phyloP scores from a whole-genome alignment of 2,113 vertebrate genomes.

The Phocoena phocoena region DNA sequence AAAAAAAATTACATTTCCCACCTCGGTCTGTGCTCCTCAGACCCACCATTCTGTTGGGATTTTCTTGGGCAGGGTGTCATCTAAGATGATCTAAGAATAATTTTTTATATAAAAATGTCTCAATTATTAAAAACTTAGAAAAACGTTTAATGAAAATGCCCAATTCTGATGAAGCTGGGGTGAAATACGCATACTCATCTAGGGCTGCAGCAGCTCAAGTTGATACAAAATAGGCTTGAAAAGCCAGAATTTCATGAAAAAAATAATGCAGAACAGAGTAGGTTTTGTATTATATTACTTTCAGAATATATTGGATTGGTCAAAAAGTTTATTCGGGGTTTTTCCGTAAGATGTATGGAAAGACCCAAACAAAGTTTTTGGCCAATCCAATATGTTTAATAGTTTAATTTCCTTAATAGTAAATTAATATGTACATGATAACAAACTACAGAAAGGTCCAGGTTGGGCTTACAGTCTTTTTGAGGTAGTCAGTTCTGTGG shows the following conservation, averaged over 20 bases:
- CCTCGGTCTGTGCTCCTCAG: neutral
- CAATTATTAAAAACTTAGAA: neutral
- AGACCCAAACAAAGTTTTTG: too few species aligned
- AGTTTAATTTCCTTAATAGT: neutral
- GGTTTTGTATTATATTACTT: neutral
- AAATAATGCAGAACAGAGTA: neutral
- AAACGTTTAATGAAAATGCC: neutral
- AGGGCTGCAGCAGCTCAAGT: neutral
- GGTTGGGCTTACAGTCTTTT: neutral
- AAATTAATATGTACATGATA: neutral
- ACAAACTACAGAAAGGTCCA: neutral
- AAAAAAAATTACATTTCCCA: neutral
- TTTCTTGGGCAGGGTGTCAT: neutral
- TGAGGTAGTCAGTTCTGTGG: neutral
- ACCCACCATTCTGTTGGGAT: neutral
- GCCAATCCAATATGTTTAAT: neutral
- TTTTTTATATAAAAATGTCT: neutral
- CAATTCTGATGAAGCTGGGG: neutral
- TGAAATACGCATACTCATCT: neutral
- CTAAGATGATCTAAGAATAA: neutral
- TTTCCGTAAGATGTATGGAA: too few species aligned
- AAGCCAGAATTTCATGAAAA: neutral
- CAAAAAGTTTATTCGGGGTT: too few species aligned
- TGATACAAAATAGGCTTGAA: neutral
- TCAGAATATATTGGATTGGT: neutral